Percentiles rank a stretch among this genome's conserved stretches.
Evolutionary conservation across 2,888 invertebrate species (phyloP).

Genomic region (Calameuta idolon): DNA sequence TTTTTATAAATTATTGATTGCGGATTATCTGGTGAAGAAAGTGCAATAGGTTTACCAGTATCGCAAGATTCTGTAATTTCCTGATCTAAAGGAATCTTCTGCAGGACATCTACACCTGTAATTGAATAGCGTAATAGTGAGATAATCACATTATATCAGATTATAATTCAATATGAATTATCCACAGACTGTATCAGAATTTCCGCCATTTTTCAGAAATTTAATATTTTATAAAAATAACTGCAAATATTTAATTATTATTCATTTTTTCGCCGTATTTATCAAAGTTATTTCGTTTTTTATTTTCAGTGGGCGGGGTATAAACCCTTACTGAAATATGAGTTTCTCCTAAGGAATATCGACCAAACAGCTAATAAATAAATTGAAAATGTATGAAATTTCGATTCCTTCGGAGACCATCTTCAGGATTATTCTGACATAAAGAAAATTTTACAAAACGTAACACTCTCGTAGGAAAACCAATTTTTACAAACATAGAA

Average conservation of each 20-base stretch:
- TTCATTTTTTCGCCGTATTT: neutral
- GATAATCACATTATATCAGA: neutral
- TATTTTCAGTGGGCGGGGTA: neutral
- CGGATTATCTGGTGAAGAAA: constrained; percentile 73
- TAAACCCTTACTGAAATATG: neutral
- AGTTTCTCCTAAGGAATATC: no score
- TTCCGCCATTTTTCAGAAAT: neutral
- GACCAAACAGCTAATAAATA: no score
- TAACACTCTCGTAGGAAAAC: no score
- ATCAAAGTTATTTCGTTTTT: neutral
- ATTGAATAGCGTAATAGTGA: neutral
- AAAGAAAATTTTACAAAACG: no score
- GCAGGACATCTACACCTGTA: constrained; percentile 72
- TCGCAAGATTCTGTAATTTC: constrained; percentile 78
- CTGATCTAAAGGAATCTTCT: constrained; percentile 80
- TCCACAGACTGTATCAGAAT: neutral
- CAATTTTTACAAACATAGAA: no score
- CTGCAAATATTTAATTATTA: neutral
- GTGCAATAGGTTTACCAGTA: constrained; percentile 80
- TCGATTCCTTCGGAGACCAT: no score
- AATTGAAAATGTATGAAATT: no score
- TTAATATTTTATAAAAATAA: neutral
- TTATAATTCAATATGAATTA: neutral
- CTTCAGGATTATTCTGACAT: no score
- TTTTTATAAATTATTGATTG: constrained; percentile 55